Evolutionary conservation across 2,797 vertebrate species (phyloP).

Genomic region (Sciurus carolinensis): DNA sequence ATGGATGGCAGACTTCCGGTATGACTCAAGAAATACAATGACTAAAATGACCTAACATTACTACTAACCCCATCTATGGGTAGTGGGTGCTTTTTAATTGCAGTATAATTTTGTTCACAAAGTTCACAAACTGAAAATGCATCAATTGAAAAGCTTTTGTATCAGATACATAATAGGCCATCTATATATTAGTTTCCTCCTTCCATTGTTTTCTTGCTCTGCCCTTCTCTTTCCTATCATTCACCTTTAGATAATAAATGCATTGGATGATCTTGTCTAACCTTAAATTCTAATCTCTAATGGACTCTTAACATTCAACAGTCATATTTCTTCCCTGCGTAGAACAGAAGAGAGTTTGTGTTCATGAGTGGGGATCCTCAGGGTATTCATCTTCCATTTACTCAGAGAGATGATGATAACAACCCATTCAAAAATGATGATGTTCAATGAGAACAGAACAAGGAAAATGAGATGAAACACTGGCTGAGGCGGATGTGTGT

Average conservation of each 20-base stretch:
- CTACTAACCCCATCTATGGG: neutral
- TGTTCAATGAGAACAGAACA: neutral
- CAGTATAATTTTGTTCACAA: slow-evolving; percentile 14
- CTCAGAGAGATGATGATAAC: slow-evolving; percentile 37
- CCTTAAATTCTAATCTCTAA: slow-evolving; percentile 65
- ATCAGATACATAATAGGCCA: neutral
- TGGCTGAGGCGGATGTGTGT: neutral
- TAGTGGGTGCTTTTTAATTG: slow-evolving; percentile 14
- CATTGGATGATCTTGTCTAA: slow-evolving; percentile 20
- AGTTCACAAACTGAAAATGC: neutral
- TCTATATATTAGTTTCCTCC: slow-evolving; percentile 5
- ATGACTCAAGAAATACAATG: slow-evolving; percentile 19
- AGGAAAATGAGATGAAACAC: neutral
- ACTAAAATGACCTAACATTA: slow-evolving; percentile 18
- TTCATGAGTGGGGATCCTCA: neutral
- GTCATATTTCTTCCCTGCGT: slow-evolving; percentile 47
- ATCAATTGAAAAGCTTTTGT: slow-evolving; percentile 9
- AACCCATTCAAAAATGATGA: neutral
- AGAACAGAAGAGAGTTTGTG: slow-evolving; percentile 18
- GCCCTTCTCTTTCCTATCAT: neutral
- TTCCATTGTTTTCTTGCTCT: neutral
- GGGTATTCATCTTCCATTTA: slow-evolving; percentile 45
- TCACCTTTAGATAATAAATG: slow-evolving; percentile 20
- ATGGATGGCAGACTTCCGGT: neutral
- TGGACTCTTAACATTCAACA: slow-evolving; percentile 37